Conservation (phyloP, 2,797 vertebrate species). For the Chloroceryle amazona region DNA sequence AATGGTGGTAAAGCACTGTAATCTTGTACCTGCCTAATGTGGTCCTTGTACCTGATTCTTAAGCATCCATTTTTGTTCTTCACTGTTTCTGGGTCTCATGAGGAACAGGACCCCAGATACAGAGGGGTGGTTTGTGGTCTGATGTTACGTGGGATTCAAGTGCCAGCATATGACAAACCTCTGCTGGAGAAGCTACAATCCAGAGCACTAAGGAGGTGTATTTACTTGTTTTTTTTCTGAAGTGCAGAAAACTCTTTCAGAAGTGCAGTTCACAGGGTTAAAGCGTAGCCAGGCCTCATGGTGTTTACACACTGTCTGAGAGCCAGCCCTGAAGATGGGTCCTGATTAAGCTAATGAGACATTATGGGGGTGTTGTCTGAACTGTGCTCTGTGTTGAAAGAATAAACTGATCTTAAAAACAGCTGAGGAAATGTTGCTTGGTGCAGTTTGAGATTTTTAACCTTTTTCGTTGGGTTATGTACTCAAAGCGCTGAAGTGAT, state of each 20-base stretch:
- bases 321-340: neutral
- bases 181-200: neutral
- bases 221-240: neutral
- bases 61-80: neutral
- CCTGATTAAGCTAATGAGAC: neutral
- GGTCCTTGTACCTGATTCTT: neutral
- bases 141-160: fast-evolving
- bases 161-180: neutral
- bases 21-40: neutral
- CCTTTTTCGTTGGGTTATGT: neutral
- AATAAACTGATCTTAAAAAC: neutral
- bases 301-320: neutral
- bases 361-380: neutral
- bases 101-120: neutral
- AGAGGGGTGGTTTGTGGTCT: neutral
- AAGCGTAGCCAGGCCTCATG: neutral
- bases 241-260: neutral
- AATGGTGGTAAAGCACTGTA: neutral
- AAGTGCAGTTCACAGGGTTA: neutral
- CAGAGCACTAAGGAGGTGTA: neutral
- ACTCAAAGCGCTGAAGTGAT: neutral
- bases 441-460: neutral
- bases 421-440: neutral
- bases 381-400: neutral
- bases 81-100: fast-evolving